A percentile compares a stretch with the other conserved stretches of the same genome.
phyloP scores from a whole-genome alignment of 2,113 vertebrate genomes.

The Panthera leo region DNA sequence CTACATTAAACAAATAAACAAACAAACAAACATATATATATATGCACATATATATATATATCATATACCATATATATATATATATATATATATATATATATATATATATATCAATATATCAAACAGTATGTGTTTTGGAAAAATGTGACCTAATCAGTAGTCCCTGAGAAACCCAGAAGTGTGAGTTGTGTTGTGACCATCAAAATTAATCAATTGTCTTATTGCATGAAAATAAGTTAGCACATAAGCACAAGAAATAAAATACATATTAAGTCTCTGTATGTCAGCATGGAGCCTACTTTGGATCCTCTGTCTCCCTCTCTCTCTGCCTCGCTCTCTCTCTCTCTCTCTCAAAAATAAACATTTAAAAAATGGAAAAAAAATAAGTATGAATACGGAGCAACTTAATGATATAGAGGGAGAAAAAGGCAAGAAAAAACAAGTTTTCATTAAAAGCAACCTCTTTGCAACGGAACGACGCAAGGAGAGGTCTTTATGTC shows the following conservation, averaged over 20 bases:
- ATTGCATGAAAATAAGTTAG: background rate
- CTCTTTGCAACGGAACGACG: background rate
- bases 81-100: background rate
- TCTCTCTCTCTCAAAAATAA: no score
- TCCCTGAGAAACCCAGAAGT: background rate
- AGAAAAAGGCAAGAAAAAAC: background rate
- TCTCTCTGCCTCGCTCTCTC: no score
- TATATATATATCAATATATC: background rate
- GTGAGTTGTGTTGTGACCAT: background rate
- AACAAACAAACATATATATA: background rate
- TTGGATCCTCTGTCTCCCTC: no score
- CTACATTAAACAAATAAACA: background rate
- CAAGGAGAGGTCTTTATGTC: background rate
- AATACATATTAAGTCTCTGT: background rate
- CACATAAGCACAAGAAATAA: constrained; percentile 32
- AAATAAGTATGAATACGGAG: background rate
- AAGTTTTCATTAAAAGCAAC: background rate
- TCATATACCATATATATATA: no score
- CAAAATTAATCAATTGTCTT: constrained; percentile 22
- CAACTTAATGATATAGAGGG: background rate
- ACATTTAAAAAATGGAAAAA: no score
- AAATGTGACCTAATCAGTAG: background rate
- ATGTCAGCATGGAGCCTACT: no score
- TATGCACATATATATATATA: background rate
- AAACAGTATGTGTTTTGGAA: background rate